A percentile compares a stretch with the other conserved stretches of the same genome.
Evolutionary conservation across 2,797 vertebrate species (phyloP).

Genomic region (Sardinella longiceps): DNA sequence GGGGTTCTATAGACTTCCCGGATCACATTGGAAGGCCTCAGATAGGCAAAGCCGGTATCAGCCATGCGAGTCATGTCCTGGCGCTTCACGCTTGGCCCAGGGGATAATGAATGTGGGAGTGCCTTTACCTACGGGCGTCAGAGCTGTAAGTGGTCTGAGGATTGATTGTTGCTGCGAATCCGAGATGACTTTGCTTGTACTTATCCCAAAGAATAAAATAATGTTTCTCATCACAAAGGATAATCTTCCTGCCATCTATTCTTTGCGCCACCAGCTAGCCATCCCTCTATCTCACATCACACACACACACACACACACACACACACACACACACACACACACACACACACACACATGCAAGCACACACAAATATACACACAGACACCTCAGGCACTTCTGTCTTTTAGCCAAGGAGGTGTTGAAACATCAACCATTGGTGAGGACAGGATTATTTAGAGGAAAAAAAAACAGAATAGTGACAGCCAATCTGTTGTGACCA

Average conservation of each 20-base stretch:
- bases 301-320: not conserved
- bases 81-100: conserved; percentile 33
- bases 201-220: conserved; percentile 56
- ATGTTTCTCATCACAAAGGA: conserved; percentile 61
- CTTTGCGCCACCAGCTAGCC: not conserved
- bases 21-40: not conserved
- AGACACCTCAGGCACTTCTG: not conserved
- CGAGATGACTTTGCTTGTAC: conserved; percentile 56
- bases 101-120: conserved; percentile 49
- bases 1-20: not conserved
- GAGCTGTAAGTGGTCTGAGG: conserved; percentile 48
- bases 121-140: conserved; percentile 30
- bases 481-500: not conserved
- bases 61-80: conserved; percentile 40
- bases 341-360: not conserved
- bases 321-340: not conserved
- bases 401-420: not conserved
- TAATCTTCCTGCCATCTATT: conserved; percentile 53
- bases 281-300: not conserved
- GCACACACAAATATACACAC: too few species aligned
- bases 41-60: conserved; percentile 22
- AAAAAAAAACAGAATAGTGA: not conserved
- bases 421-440: not conserved
- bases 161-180: conserved; percentile 59
- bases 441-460: not conserved